phyloP scores from a whole-genome alignment of 2,888 invertebrate genomes.

The Stegophylla sp. region DNA sequence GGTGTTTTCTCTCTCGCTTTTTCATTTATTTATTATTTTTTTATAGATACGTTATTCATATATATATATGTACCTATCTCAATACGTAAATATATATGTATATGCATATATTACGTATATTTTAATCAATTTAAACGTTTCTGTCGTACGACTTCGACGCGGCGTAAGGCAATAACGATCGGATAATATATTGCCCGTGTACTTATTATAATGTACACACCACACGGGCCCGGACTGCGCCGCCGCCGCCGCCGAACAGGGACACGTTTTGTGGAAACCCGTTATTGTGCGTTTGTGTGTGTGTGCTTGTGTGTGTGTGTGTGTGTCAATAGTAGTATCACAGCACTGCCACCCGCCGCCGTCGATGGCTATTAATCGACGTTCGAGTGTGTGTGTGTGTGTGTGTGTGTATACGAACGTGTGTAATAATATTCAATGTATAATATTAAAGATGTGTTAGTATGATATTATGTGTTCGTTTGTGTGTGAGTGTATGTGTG shows the following conservation, averaged over 20 bases:
- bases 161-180: constrained; percentile 53
- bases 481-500: neutral
- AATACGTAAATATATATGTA: too few species aligned
- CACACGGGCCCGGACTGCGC: neutral
- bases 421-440: neutral
- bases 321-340: neutral
- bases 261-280: constrained; percentile 45
- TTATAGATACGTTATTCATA: too few species aligned
- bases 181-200: constrained; percentile 48
- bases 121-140: constrained; percentile 57
- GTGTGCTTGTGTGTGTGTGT: neutral
- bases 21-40: neutral
- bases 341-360: neutral
- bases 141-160: constrained; percentile 39
- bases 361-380: neutral
- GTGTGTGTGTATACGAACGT: too few species aligned
- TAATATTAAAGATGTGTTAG: too few species aligned
- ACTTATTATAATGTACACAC: constrained; percentile 18
- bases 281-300: constrained; percentile 20
- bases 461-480: too few species aligned
- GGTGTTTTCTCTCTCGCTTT: constrained; percentile 22
- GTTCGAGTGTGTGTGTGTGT: too few species aligned
- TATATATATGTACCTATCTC: too few species aligned
- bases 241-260: constrained; percentile 21
- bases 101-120: neutral